Evolutionary conservation across 2,888 invertebrate genomes (phyloP), one percentile per base, ranked within the genome.

Genomic region (Odontomyia ornata): DNA sequence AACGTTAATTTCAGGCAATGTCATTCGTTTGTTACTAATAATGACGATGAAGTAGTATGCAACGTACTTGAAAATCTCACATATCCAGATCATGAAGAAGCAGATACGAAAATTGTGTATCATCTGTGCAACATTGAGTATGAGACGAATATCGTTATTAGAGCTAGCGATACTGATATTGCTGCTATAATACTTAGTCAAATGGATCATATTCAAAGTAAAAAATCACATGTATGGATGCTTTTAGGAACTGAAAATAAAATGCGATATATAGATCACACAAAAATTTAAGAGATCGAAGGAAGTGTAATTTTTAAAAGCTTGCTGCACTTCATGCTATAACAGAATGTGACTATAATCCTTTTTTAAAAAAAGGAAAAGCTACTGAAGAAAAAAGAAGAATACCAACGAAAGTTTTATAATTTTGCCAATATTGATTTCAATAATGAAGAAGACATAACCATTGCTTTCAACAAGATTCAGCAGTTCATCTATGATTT

Each of bases 41-140:
- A 65, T 67, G 2, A 30, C 21, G 18, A 18, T 18, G n/a, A 56
- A 7, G 43, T 43, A 43, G 13, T 43, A 43, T 43, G 43, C 43
- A 18, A 0, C 5, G n/a, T 56, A 56, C n/a, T 0, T 56, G 52
- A 46, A 0, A 4, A 9, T 36, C n/a, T n/a, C n/a, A n/a, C n/a
- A n/a, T n/a, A n/a, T n/a, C 23, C 15, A 1, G 36, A 75, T 36
- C 82, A 82, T 71, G 78, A 81, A 28, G 82, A 81, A 15, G 69
- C 76, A 78, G 81, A 80, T 57, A 79, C 64, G 71, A 79, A 77
- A 77, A 77, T 43, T 83, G 81, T 4, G 81, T 65, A 36, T 79
- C 80, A 25, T 83, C 82, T 1, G 82, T 80, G 9, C 79, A 79
- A 78, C 83, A 82, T 62, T n/a, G n/a, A n/a, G n/a, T n/a, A n/a